These are phyloP conservation scores for Argopecten irradians DNA, from an alignment of 1,140 invertebrate genomes.

Conservation along the genomic window DNA sequence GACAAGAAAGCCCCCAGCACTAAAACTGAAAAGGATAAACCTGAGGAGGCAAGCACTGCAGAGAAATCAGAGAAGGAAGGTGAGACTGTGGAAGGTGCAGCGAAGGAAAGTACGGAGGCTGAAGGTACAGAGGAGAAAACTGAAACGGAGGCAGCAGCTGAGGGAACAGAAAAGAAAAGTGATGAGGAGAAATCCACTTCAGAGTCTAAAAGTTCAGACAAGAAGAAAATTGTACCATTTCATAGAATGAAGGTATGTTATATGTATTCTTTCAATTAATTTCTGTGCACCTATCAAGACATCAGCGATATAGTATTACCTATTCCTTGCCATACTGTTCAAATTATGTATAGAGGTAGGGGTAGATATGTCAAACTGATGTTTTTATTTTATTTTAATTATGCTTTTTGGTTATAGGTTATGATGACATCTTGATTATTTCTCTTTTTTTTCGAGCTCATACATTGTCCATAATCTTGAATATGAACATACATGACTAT, in stretches of 20 bases:
- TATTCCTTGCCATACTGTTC: too few relatives aligned
- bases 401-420: too few relatives aligned
- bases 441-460: too few relatives aligned
- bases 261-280: too few relatives aligned
- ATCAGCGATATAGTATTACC: too few relatives aligned
- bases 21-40: neutral
- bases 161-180: neutral
- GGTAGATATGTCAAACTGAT: too few relatives aligned
- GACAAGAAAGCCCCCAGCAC: neutral
- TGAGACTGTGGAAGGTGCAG: neutral
- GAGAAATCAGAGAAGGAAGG: neutral
- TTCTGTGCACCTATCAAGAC: too few relatives aligned
- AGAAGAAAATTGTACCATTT: neutral
- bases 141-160: neutral
- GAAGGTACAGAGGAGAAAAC: neutral
- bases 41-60: neutral
- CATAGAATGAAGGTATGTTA: neutral
- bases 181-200: neutral
- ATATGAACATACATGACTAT: too few relatives aligned
- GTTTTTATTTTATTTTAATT: too few relatives aligned
- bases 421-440: too few relatives aligned
- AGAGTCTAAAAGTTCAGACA: neutral
- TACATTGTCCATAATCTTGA: too few relatives aligned
- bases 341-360: too few relatives aligned
- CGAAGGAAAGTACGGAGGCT: neutral